A percentile compares a stretch with the other conserved stretches of the same genome.
phyloP scores from a whole-genome alignment of 2,113 vertebrate species.

The Thunnus maccoyii region DNA sequence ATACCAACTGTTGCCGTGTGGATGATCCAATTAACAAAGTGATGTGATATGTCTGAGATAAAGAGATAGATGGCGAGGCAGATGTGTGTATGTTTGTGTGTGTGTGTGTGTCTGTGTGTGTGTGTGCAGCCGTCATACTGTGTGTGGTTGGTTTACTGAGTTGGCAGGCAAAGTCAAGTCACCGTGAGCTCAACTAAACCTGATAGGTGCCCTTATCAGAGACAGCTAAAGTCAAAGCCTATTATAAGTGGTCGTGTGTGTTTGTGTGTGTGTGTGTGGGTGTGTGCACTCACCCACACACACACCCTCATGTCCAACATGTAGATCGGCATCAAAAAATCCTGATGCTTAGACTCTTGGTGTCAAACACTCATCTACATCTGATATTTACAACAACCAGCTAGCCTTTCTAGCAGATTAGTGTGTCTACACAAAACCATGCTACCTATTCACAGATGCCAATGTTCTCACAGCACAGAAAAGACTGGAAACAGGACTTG shows the following conservation, averaged over 20 bases:
- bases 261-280: neutral
- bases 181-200: conserved; percentile 65
- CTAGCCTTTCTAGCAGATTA: conserved; percentile 3
- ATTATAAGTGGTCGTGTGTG: conserved; percentile 50
- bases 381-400: conserved; percentile 36
- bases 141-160: conserved; percentile 63
- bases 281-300: neutral
- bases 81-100: neutral
- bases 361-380: conserved; percentile 33
- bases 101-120: conserved; percentile 14
- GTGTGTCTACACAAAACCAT: conserved; percentile 3
- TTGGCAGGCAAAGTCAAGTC: conserved; percentile 58
- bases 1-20: conserved; percentile 8
- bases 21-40: conserved; percentile 36
- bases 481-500: neutral
- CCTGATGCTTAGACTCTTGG: conserved; percentile 38
- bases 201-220: conserved; percentile 67
- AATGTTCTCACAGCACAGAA: neutral
- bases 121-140: conserved; percentile 15
- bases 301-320: conserved; percentile 14
- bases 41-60: conserved; percentile 54
- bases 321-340: conserved; percentile 35
- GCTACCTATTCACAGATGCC: neutral
- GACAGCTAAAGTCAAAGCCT: conserved; percentile 62
- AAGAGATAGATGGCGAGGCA: conserved; percentile 30